phyloP scores from a whole-genome alignment of 1,140 invertebrate genomes.

The Drosophila tropicalis region DNA sequence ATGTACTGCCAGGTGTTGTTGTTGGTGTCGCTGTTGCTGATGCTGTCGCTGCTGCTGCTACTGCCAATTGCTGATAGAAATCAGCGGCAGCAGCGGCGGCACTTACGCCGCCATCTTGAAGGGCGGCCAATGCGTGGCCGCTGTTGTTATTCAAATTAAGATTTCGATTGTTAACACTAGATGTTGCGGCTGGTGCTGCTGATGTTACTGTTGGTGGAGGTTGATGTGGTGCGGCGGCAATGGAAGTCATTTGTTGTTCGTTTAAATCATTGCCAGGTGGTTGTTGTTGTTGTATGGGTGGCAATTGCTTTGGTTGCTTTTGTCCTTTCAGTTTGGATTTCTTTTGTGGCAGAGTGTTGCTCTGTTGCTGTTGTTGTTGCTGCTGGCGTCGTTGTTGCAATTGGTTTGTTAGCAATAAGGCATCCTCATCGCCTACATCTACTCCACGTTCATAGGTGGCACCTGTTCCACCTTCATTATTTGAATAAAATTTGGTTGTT shows the following conservation, averaged over 20 bases:
- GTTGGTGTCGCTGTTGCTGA: slow-evolving; percentile 35
- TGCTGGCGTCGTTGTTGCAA: slow-evolving; percentile 42
- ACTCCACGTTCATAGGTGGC: slow-evolving; percentile 70
- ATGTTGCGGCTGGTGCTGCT: slow-evolving; percentile 35
- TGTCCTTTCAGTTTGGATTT: slow-evolving; percentile 78
- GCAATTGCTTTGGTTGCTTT: slow-evolving; percentile 78
- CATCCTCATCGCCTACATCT: slow-evolving; percentile 77
- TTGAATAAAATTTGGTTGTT: slow-evolving; percentile 73
- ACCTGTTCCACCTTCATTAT: slow-evolving; percentile 50
- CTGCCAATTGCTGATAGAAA: slow-evolving; percentile 74
- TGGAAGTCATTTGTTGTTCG: slow-evolving; percentile 66
- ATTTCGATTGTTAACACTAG: slow-evolving; percentile 30
- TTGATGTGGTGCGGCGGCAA: slow-evolving; percentile 57
- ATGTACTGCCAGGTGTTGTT: slow-evolving; percentile 16
- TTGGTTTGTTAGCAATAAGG: slow-evolving; percentile 61
- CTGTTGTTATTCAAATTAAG: slow-evolving; percentile 47
- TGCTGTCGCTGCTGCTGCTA: slow-evolving; percentile 51
- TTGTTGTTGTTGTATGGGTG: slow-evolving; percentile 42
- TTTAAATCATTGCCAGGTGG: slow-evolving; percentile 42
- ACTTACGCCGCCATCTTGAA: slow-evolving; percentile 70
- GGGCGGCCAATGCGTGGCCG: slow-evolving; percentile 64
- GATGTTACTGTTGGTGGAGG: slow-evolving; percentile 36
- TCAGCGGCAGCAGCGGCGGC: slow-evolving; percentile 69
- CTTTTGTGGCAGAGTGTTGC: slow-evolving; percentile 74
- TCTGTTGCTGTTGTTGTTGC: slow-evolving; percentile 43